phyloP scores from a whole-genome alignment of 2,797 vertebrate genomes.

The Sebastes hopkinsi region DNA sequence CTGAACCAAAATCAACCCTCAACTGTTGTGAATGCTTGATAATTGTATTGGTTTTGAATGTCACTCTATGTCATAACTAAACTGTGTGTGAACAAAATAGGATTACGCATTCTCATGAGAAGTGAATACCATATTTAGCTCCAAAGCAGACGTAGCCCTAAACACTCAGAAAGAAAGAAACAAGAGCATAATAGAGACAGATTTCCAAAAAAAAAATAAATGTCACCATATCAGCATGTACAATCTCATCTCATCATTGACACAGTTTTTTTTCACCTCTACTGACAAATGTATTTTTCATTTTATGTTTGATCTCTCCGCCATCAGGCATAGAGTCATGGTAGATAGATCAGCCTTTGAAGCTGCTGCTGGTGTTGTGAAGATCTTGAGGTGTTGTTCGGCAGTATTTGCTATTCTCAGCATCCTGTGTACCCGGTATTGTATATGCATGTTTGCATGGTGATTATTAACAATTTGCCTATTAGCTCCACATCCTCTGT shows the following conservation, averaged over 20 bases:
- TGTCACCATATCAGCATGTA: conserved; percentile 8
- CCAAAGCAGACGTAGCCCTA: background rate
- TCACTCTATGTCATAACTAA: background rate
- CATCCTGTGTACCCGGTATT: background rate
- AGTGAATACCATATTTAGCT: background rate
- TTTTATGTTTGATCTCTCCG: conserved; percentile 39
- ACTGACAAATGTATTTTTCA: conserved; percentile 17
- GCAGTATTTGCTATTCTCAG: conserved; percentile 7
- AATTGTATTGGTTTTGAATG: background rate
- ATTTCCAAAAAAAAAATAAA: background rate
- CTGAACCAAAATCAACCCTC: background rate
- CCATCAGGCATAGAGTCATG: conserved; percentile 32
- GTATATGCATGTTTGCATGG: background rate
- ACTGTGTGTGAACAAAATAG: background rate
- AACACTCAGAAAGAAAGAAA: background rate
- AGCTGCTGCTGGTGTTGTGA: conserved; percentile 15
- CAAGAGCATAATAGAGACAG: background rate
- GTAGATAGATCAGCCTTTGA: conserved; percentile 47
- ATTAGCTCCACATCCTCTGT: background rate
- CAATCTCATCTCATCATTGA: conserved; percentile 9
- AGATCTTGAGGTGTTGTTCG: conserved; percentile 6
- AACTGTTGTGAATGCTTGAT: background rate
- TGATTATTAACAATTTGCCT: conserved; percentile 13
- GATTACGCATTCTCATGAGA: background rate
- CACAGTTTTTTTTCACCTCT: background rate